phyloP scores from a whole-genome alignment of 2,113 vertebrate species.

The Scolopax mira region DNA sequence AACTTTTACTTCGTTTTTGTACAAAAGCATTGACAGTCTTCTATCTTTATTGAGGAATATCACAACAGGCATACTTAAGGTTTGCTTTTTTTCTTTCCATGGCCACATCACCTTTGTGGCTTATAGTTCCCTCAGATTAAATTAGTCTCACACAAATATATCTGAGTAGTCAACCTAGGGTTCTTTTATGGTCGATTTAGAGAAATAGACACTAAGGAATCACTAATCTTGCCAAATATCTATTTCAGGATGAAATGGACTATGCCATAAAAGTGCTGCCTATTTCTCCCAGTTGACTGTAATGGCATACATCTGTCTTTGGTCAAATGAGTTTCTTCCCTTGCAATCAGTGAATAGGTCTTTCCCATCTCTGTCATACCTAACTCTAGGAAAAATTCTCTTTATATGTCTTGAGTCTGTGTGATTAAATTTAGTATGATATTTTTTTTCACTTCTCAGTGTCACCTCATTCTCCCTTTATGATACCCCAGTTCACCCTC shows the following conservation, averaged over 20 bases:
- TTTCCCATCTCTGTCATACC: not conserved
- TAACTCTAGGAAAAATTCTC: not conserved
- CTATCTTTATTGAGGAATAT: not conserved
- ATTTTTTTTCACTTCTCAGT: not conserved
- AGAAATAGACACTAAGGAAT: not conserved
- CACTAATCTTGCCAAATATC: conserved; percentile 26
- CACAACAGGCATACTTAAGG: not conserved
- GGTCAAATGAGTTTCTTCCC: not conserved
- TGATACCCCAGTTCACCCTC: not conserved
- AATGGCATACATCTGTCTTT: conserved; percentile 9
- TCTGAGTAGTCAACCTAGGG: not conserved
- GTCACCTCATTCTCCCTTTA: not conserved
- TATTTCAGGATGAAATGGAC: conserved; percentile 9
- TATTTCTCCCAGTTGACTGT: not conserved
- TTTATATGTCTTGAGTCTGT: not conserved
- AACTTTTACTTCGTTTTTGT: not conserved
- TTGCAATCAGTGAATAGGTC: not conserved
- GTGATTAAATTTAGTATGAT: not conserved
- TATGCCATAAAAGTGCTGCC: not conserved
- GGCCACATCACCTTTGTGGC: not conserved
- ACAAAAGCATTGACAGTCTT: not conserved
- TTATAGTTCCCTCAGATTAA: not conserved
- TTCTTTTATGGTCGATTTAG: not conserved
- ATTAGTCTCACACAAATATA: not conserved
- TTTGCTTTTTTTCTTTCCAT: not conserved